phyloP scores from a whole-genome alignment of 2,113 vertebrate species.

The Fregata magnificens region DNA sequence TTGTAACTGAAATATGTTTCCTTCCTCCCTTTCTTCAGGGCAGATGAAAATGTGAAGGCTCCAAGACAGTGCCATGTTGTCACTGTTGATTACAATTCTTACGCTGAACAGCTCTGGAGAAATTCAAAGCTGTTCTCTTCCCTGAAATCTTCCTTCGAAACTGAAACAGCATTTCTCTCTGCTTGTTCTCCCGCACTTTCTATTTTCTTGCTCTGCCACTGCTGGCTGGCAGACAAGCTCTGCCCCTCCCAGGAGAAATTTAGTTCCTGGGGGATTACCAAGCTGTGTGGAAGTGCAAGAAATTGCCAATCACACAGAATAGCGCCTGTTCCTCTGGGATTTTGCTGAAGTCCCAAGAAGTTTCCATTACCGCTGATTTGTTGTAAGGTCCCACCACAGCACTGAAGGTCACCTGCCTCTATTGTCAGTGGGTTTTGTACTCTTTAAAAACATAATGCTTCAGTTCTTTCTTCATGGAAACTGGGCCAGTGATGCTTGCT shows the following conservation, averaged over 20 bases:
- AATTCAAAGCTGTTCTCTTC: constrained; percentile 10
- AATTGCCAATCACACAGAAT: not conserved
- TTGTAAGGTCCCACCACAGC: not conserved
- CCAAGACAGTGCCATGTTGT: not conserved
- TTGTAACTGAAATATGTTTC: not conserved
- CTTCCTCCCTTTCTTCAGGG: not conserved
- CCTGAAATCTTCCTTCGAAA: not conserved
- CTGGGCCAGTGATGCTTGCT: not conserved
- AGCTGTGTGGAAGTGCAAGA: not conserved
- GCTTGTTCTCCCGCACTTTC: not conserved
- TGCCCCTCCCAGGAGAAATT: not conserved
- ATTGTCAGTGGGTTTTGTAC: not conserved
- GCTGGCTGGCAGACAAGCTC: not conserved
- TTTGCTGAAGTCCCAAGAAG: not conserved
- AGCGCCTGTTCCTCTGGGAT: not conserved
- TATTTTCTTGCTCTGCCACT: not conserved
- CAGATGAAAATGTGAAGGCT: not conserved
- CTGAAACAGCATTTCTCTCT: not conserved
- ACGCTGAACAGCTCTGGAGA: not conserved
- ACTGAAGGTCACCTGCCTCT: not conserved
- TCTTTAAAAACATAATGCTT: not conserved
- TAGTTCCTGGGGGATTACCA: not conserved
- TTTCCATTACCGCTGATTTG: not conserved
- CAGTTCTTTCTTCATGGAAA: not conserved
- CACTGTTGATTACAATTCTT: not conserved